Evolutionary conservation across 2,888 invertebrate genomes (phyloP), one percentile per base, ranked within the genome.

Genomic region (Mesochorus sp.): DNA sequence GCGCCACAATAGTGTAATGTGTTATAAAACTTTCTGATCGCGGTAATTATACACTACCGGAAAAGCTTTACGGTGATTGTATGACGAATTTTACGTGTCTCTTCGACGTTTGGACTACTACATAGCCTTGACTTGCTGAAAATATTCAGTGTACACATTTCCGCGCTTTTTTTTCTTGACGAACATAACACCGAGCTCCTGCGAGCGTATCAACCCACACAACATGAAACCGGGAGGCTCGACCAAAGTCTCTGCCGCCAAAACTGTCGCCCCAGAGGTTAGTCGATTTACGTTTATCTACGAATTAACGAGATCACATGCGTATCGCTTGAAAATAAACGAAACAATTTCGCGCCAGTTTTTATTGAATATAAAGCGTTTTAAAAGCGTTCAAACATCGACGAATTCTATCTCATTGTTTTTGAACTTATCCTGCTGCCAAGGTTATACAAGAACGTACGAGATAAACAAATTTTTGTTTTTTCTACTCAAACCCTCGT

Each of bases 191-290:
- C 71, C 71, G 71, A 47, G 42, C 59, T 31, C 66, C 47, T 72
- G 51, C 53, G 59, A 70, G 70, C 19, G 59, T 75, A 21, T 61
- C 55, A 6, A 39, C 21, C 47, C 24, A 6, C 53, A 47, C 70
- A 85, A 73, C 84, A 88, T 88, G 88, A 88, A 85, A 84, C 84
- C 88, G 37, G 88, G 85, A 83, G 85, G 85, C 80, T 82, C 85
- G 31, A 86, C 86, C 17, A 87, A 87, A 83, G 83, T 86, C 83
- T 83, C 87, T 81, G 73, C 84, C 79, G 83, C 83, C 81, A 86
- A 87, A 86, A 86, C 81, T 31, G 81, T 59, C 73, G 66, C 70
- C 79, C 59, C 85, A 67, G 88, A 89, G 89, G 90, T 90, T 89
- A 89, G 86, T 84, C 53, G 53, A 14, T 34, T 53, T 19, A 55